Evolutionary conservation across 1,140 invertebrate genomes (phyloP).

Genomic region (Centruroides vittatus): DNA sequence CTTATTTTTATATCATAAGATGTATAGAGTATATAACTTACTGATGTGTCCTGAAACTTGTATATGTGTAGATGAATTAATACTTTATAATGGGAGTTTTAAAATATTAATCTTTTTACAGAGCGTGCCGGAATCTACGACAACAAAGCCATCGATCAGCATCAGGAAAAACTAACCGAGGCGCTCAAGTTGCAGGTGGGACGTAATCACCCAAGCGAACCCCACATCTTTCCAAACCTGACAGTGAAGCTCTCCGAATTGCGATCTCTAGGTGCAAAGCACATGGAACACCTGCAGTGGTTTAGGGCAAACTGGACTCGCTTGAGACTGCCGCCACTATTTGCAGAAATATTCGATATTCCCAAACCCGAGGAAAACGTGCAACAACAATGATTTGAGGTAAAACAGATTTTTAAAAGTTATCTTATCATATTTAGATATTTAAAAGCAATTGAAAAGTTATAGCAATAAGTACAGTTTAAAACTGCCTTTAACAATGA

Average conservation of each 20-base stretch:
- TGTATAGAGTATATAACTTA: too few relatives aligned
- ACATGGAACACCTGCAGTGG: slow-evolving; percentile 76
- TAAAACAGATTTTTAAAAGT: neutral
- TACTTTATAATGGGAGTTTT: too few relatives aligned
- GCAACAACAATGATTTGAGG: slow-evolving; percentile 6
- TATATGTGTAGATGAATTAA: too few relatives aligned
- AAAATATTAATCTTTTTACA: neutral
- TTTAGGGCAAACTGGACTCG: slow-evolving; percentile 75
- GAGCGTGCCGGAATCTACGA: slow-evolving; percentile 53
- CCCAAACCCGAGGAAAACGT: slow-evolving; percentile 67
- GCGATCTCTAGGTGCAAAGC: slow-evolving; percentile 61
- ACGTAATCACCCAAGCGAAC: slow-evolving; percentile 36
- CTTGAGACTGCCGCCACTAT: slow-evolving; percentile 66
- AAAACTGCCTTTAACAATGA: too few relatives aligned
- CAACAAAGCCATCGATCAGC: slow-evolving; percentile 56
- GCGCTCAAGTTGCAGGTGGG: slow-evolving; percentile 61
- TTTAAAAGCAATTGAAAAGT: too few relatives aligned
- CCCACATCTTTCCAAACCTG: slow-evolving; percentile 49
- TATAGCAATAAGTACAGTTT: too few relatives aligned
- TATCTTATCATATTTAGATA: too few relatives aligned
- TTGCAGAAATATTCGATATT: slow-evolving; percentile 96
- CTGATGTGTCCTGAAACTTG: too few relatives aligned
- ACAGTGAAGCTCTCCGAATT: slow-evolving; percentile 62
- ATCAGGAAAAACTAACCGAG: slow-evolving; percentile 70
- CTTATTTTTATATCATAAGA: too few relatives aligned